phyloP scores from a whole-genome alignment of 2,113 vertebrate species.

The Jaculus jaculus region DNA sequence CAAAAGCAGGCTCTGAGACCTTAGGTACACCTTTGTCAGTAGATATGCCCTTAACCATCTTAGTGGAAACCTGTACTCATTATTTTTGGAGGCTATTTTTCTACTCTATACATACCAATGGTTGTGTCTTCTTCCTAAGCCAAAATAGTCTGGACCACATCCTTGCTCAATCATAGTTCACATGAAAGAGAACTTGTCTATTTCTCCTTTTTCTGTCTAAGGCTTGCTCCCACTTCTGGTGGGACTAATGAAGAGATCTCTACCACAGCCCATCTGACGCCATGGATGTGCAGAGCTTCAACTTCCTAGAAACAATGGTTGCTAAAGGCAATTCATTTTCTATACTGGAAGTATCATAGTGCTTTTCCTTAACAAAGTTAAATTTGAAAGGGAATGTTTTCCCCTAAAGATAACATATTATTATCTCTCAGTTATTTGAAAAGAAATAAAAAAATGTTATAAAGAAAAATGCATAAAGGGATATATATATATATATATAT shows the following conservation, averaged over 20 bases:
- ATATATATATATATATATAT: background rate
- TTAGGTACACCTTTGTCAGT: background rate
- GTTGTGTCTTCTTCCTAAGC: background rate
- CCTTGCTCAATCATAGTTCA: background rate
- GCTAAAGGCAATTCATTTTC: background rate
- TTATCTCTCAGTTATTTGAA: background rate
- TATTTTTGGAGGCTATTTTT: background rate
- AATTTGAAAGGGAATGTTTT: background rate
- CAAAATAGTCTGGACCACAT: background rate
- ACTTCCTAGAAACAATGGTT: background rate
- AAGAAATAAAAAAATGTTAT: background rate
- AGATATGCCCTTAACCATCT: background rate
- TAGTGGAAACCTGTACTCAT: background rate
- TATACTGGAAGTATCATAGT: background rate
- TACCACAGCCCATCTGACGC: background rate
- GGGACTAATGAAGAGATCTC: background rate
- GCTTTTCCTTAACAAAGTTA: background rate
- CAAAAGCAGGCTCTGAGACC: background rate
- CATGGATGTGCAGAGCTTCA: background rate
- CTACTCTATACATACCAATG: background rate
- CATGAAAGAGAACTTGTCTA: background rate
- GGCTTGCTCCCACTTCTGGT: background rate
- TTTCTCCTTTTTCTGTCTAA: background rate
- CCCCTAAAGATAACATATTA: background rate
- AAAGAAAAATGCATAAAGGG: background rate